phyloP scores from a whole-genome alignment of 2,797 vertebrate genomes.

The Sphaeramia orbicularis region DNA sequence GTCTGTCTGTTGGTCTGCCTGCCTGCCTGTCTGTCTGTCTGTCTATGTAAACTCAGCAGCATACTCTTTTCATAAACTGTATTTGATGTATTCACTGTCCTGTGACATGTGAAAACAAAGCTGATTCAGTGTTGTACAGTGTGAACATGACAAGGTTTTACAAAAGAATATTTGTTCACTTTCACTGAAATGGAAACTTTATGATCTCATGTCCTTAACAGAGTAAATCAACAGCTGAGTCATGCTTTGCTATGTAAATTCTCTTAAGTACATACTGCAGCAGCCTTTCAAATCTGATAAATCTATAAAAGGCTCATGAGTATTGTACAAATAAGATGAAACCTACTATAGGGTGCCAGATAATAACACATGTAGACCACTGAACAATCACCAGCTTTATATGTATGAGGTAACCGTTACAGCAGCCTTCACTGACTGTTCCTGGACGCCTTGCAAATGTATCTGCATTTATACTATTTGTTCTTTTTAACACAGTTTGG shows the following conservation, averaged over 20 bases:
- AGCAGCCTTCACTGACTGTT: too few species aligned
- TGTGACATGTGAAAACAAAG: neutral
- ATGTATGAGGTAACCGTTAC: too few species aligned
- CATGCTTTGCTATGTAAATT: constrained; percentile 2
- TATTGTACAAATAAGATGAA: neutral
- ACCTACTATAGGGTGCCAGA: neutral
- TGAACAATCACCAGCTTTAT: too few species aligned
- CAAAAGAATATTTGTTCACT: constrained; percentile 11
- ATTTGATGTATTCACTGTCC: too few species aligned
- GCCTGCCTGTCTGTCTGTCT: too few species aligned
- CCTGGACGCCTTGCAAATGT: too few species aligned
- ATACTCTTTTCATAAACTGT: too few species aligned
- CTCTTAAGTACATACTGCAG: neutral
- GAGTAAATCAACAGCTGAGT: constrained; percentile 1
- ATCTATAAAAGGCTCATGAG: neutral
- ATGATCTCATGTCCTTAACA: neutral
- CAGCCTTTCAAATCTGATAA: neutral
- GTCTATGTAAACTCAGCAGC: too few species aligned
- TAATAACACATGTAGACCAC: too few species aligned
- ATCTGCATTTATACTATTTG: too few species aligned
- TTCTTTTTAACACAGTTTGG: too few species aligned
- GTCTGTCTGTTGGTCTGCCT: too few species aligned
- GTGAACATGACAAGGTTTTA: neutral
- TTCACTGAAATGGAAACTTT: constrained; percentile 6
- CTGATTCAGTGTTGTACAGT: neutral